Base-by-base conservation (phyloP, 2,113 vertebrate species). In the Rhea pennata region DNA sequence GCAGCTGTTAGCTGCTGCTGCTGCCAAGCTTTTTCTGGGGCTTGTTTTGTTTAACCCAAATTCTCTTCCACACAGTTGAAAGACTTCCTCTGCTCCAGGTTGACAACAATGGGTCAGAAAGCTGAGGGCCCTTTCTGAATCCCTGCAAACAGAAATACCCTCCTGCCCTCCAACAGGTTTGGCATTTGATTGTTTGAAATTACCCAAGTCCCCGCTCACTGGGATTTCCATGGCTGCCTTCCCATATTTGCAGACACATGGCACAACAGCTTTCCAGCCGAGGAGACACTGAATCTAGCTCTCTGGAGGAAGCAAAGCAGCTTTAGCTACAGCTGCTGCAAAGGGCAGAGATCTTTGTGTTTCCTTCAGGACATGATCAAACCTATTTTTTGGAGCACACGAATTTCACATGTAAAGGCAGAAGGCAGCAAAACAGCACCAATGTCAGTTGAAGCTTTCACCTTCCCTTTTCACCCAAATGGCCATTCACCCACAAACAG, bases 401-500 rank as follows among this genome's bases (percentile, higher is more conserved):
- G 62, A 33, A n/a, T 69, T 92, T 84, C 44, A 72, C 24, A 44
- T 42, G 44, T 29, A 51, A 92, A 85, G 78, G 72, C 62, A 95
- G 79, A 26, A 92, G 48, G 75, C 75, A 93, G 53, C 92, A 86
- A 50, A 90, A 72, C 59, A 73, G 86, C 76, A 92, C 54, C 64
- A 62, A 9, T 3, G 6, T 80, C 88, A 70, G 22, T 48, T 53
- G 16, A 44, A 92, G 88, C 58, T 62, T 27, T 58, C 0, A 6
- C 10, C 22, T 88, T 48, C 73, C 12, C 22, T 83, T 44, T 72
- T 65, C 58, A 72, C 24, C 20, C 53, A 48, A 10, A 13, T 6
- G 23, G 44, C 48, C 2, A 1, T 29, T 65, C 20, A 27, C 14
- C n/a, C 54, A 80, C 44, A 46, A 85, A 85, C 2, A 29, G 72